A percentile compares a stretch with the other conserved stretches of the same genome.
These are phyloP conservation scores for Spicauda simplicius DNA, from an alignment of 2,888 invertebrate genomes.

Conservation along the genomic window DNA sequence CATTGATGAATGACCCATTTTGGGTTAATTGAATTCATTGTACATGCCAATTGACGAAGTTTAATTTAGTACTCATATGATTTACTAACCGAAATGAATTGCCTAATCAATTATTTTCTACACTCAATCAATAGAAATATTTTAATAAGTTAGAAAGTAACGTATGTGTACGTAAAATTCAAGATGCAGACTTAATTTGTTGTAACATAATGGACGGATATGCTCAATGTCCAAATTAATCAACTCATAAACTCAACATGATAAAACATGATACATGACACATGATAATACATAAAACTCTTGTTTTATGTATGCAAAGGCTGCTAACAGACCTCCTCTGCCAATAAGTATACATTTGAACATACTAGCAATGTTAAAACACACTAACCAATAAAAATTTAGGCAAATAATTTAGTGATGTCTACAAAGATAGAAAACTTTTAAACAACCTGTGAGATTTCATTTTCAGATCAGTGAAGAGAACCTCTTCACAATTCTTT, in stretches of 20 bases:
- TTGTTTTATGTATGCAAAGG: neutral
- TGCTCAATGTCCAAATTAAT: slow-evolving; percentile 28
- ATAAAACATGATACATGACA: too few relatives aligned
- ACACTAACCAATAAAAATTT: neutral
- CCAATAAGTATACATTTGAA: neutral
- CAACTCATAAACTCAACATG: neutral
- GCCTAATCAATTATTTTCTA: neutral
- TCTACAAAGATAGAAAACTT: neutral
- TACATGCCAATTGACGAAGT: slow-evolving; percentile 17
- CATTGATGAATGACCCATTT: neutral
- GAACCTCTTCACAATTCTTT: neutral
- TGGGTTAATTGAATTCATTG: slow-evolving; percentile 5
- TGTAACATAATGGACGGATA: slow-evolving; percentile 38
- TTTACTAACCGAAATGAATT: neutral
- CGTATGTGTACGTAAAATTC: neutral
- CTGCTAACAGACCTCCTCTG: neutral
- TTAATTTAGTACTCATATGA: slow-evolving; percentile 2
- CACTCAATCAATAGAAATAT: too few relatives aligned
- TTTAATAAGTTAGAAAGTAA: slow-evolving; percentile 19
- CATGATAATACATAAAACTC: too few relatives aligned
- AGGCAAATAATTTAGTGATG: neutral
- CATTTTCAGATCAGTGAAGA: slow-evolving; percentile 10
- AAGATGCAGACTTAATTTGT: neutral
- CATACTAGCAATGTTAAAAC: neutral
- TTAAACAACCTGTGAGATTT: slow-evolving; percentile 29